These are phyloP conservation scores for Mantis religiosa DNA, from an alignment of 2,888 invertebrate species.

Conservation along the genomic window DNA sequence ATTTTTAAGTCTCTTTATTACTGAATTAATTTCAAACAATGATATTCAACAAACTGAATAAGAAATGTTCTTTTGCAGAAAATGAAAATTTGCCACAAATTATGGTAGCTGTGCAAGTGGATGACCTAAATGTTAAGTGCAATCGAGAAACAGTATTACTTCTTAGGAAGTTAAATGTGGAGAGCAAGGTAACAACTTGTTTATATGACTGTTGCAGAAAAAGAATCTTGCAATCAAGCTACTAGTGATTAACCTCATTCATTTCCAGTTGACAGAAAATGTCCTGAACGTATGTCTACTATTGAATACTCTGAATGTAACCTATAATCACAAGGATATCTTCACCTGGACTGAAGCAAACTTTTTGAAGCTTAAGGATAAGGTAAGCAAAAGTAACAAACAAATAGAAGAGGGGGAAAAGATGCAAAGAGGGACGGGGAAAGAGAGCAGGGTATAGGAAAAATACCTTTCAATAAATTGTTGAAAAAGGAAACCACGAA, in stretches of 20 bases:
- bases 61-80: slow-evolving; percentile 2
- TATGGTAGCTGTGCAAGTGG: slow-evolving; percentile 34
- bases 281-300: slow-evolving; percentile 40
- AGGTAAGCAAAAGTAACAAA: not conserved
- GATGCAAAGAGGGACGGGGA: no score
- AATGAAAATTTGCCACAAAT: slow-evolving; percentile 4
- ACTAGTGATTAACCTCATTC: not conserved
- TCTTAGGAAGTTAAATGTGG: slow-evolving; percentile 56
- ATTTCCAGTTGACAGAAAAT: slow-evolving; percentile 40
- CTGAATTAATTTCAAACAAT: no score
- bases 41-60: no score
- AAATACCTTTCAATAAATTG: no score
- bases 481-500: no score
- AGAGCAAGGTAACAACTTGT: slow-evolving; percentile 55
- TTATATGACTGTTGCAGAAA: not conserved
- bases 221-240: not conserved
- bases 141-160: slow-evolving; percentile 55
- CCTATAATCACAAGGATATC: slow-evolving; percentile 62
- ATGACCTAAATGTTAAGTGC: slow-evolving; percentile 50
- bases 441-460: no score
- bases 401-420: no score
- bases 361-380: slow-evolving; percentile 40
- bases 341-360: slow-evolving; percentile 55
- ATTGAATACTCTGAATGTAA: slow-evolving; percentile 63
- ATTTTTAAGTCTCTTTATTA: no score